Conservation (phyloP, 2,797 vertebrate species). For the Anniella stebbinsi region DNA sequence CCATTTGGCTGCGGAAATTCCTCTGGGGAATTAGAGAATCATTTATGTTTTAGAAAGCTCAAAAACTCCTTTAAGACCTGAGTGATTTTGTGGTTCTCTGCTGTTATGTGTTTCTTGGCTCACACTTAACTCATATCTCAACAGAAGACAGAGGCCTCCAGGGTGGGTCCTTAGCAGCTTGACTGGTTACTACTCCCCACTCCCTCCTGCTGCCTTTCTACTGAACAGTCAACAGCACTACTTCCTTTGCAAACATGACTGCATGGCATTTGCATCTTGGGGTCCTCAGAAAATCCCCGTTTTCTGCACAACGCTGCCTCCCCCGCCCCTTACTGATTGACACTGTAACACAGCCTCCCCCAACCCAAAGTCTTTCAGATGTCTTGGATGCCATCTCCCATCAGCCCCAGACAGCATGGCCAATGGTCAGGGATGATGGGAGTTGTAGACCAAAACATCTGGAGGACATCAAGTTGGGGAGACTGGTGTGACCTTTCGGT, state of each 20-base stretch:
- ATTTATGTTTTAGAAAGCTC: background rate
- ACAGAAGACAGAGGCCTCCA: background rate
- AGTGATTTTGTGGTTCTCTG: background rate
- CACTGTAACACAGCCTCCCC: background rate
- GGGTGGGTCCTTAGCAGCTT: background rate
- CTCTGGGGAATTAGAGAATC: background rate
- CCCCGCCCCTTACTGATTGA: background rate
- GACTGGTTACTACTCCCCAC: background rate
- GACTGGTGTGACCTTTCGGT: background rate
- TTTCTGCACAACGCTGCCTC: background rate
- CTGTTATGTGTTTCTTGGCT: background rate
- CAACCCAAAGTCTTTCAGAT: too few species aligned
- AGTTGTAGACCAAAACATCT: background rate
- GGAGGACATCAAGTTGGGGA: background rate
- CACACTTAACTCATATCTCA: background rate
- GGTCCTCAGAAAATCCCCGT: background rate
- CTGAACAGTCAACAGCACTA: constrained; percentile 3
- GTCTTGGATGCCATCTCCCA: too few species aligned
- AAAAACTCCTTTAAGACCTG: background rate
- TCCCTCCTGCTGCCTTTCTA: background rate
- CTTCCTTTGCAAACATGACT: background rate
- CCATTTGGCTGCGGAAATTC: background rate
- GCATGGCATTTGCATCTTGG: background rate
- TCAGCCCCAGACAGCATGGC: too few species aligned
- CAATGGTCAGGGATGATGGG: too few species aligned